Conservation (phyloP, 2,888 invertebrate species). For the Gortyna flavago region DNA sequence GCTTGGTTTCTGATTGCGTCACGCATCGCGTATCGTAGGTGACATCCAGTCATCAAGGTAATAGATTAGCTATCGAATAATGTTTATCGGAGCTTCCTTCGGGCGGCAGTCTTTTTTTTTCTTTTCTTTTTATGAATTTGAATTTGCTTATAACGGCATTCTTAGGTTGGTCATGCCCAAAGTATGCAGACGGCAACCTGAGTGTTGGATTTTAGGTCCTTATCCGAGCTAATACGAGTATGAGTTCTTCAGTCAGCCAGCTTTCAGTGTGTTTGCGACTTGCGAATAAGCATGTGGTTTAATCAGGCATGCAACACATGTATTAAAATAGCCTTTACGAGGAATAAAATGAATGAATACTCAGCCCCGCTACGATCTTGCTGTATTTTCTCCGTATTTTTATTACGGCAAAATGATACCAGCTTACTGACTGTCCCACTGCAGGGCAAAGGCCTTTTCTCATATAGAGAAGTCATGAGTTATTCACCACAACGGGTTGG, state of each 20-base stretch:
- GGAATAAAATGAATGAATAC: too few relatives aligned
- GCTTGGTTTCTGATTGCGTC: background rate
- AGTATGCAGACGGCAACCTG: background rate
- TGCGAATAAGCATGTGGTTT: background rate
- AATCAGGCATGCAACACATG: slow-evolving; percentile 1
- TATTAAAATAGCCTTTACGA: slow-evolving; percentile 9
- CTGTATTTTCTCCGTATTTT: too few relatives aligned
- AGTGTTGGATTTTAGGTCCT: background rate
- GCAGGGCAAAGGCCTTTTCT: too few relatives aligned
- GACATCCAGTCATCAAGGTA: background rate
- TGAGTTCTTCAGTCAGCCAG: background rate
- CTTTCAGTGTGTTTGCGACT: background rate
- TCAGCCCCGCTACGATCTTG: too few relatives aligned
- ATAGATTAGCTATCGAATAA: slow-evolving; percentile 4
- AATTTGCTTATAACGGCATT: background rate
- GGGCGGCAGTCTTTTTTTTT: background rate
- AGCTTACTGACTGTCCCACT: background rate
- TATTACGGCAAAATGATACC: too few relatives aligned
- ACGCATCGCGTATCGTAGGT: slow-evolving; percentile 10
- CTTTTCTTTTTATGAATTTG: background rate
- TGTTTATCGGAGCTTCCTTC: slow-evolving; percentile 3
- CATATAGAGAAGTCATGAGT: too few relatives aligned
- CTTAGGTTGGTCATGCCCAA: background rate
- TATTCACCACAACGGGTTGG: background rate
- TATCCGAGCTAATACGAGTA: background rate